phyloP scores from a whole-genome alignment of 1,140 invertebrate genomes.

The Thaumetopoea pityocampa region DNA sequence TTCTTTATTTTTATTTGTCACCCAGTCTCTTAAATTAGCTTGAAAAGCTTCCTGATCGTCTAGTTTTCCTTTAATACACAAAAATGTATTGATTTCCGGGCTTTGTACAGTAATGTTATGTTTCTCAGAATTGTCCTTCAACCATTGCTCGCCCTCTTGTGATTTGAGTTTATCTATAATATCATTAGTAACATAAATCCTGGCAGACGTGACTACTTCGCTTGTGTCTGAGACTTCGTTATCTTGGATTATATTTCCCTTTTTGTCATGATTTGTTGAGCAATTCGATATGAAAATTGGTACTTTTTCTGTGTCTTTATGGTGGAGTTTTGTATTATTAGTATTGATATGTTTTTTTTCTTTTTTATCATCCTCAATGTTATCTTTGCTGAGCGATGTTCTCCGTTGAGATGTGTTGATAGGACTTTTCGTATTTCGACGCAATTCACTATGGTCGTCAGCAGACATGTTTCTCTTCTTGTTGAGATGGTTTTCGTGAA shows the following conservation, averaged over 20 bases:
- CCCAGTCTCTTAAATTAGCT: constrained; percentile 54
- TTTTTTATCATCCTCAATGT: constrained; percentile 13
- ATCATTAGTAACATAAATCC: constrained; percentile 66
- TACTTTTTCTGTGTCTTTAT: constrained; percentile 26
- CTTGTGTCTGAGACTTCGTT: constrained; percentile 65
- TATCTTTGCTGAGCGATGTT: constrained; percentile 26
- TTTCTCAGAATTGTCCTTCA: constrained; percentile 46
- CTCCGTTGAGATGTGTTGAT: constrained; percentile 28
- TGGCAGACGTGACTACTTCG: constrained; percentile 53
- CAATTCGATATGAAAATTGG: constrained; percentile 40
- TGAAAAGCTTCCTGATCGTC: constrained; percentile 73
- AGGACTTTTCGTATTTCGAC: constrained; percentile 28
- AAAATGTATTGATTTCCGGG: constrained; percentile 51
- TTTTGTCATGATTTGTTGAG: constrained; percentile 49
- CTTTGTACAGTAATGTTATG: constrained; percentile 62
- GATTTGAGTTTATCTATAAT: constrained; percentile 65
- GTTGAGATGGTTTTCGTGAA: constrained; percentile 41
- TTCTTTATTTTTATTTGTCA: constrained; percentile 27
- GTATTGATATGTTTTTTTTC: constrained; percentile 13
- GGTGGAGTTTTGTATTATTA: constrained; percentile 19
- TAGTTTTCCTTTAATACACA: constrained; percentile 69
- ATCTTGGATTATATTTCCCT: constrained; percentile 60
- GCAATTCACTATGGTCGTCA: constrained; percentile 23
- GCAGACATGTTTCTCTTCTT: constrained; percentile 45
- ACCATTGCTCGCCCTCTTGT: constrained; percentile 60